Base-by-base conservation (phyloP, 2,888 invertebrate species). In the Lycophotia porphyrea region DNA sequence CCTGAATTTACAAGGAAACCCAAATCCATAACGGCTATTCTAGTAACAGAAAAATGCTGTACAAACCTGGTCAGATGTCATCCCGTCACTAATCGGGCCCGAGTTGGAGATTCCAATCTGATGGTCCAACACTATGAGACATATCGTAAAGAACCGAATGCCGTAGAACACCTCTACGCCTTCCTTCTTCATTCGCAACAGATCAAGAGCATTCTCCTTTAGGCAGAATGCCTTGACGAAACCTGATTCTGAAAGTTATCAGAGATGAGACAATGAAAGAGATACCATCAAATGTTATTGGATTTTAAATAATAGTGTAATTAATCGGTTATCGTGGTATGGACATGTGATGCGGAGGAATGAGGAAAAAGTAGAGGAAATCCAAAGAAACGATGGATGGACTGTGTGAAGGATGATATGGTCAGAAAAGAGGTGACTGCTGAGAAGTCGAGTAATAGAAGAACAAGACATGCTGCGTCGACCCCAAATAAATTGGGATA, bases 131-230 rank as follows among this genome's bases (percentile, higher is more conserved):
- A 97, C 97, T 44, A 97, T 96, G 42, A 97, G 93, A 77, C 97
- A 95, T 78, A 97, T 97, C 0, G 97, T 95, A 42, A 97, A 85
- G 64, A 96, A 97, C 67, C 97, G 94, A 44, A 97, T 95, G 0
- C 97, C 97, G 88, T 97, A 97, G n/a, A 97, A 89, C 5, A 97
- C 94, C 73, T 95, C 95, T n/a, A 97, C 68, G 0, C 94, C 95
- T 39, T 91, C 92, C 21, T 92, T 93, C 42, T 92, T 93, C 81
- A 92, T 88, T 58, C 88, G 90, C 68, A 91, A 93, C 74, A 91
- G 94, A 82, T 93, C 95, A 84, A 27, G 91, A 73, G 90, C 92
- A 91, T 93, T 97, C 90, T 85, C 90, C 85, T 89, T 93, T 42
- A 93, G 76, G 82, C 93, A 97, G 82, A 94, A 97, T 84, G 90